phyloP scores from a whole-genome alignment of 2,888 invertebrate species.

The Drosophila quasianomalipes region DNA sequence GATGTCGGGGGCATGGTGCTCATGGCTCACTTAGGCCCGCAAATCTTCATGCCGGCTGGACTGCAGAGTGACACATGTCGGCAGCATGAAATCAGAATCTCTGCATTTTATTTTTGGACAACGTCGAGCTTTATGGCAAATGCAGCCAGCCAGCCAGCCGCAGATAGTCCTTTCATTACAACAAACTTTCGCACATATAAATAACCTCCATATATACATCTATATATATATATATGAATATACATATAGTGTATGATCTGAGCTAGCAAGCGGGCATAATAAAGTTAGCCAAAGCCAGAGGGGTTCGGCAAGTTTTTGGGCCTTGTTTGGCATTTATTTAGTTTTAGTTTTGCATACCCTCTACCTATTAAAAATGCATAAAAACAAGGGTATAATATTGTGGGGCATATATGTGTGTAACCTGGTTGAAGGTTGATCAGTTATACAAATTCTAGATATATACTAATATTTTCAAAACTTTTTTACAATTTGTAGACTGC shows the following conservation, averaged over 20 bases:
- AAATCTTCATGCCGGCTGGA: slow-evolving; percentile 81
- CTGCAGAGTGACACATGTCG: slow-evolving; percentile 84
- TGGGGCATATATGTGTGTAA: background rate
- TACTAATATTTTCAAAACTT: background rate
- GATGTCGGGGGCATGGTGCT: slow-evolving; percentile 3
- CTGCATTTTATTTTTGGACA: slow-evolving; percentile 72
- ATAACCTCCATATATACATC: slow-evolving; percentile 1
- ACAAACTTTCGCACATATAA: slow-evolving; percentile 10
- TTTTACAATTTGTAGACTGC: background rate
- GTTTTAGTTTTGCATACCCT: slow-evolving; percentile 67
- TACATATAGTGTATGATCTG: slow-evolving; percentile 35
- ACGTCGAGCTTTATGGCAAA: slow-evolving; percentile 61
- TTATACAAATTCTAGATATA: background rate
- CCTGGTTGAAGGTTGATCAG: background rate
- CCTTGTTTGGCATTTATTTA: slow-evolving; percentile 80
- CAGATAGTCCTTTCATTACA: slow-evolving; percentile 70
- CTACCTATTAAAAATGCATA: background rate
- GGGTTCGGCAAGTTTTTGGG: slow-evolving; percentile 60
- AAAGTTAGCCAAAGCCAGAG: slow-evolving; percentile 62
- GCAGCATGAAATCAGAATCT: slow-evolving; percentile 82
- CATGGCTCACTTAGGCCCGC: slow-evolving; percentile 61
- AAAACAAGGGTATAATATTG: background rate
- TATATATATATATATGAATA: slow-evolving; percentile 4
- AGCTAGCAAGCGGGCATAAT: slow-evolving; percentile 60
- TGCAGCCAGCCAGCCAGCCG: slow-evolving; percentile 42